Conservation (phyloP, 1,140 invertebrate genomes). For the Mactra quadrangularis region DNA sequence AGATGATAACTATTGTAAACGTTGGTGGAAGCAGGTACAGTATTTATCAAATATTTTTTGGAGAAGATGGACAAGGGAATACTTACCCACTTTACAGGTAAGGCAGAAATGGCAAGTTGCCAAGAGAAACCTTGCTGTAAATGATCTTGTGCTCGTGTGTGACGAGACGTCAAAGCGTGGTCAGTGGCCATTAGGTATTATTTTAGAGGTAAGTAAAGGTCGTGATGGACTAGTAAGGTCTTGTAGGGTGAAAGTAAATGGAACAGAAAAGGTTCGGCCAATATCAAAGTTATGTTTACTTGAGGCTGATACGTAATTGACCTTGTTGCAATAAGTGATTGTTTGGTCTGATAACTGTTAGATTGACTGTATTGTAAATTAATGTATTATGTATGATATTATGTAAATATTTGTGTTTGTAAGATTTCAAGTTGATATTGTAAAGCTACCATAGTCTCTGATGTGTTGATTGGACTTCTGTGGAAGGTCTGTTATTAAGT, state of each 20-base stretch:
- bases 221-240: constrained; percentile 27
- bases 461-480: too few relatives aligned
- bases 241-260: constrained; percentile 24
- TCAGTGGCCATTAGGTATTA: constrained; percentile 27
- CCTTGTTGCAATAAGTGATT: too few relatives aligned
- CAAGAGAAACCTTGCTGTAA: constrained; percentile 14
- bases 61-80: constrained; percentile 56
- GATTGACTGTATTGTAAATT: too few relatives aligned
- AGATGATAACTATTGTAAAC: constrained; percentile 46
- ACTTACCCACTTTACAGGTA: constrained; percentile 49
- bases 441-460: too few relatives aligned
- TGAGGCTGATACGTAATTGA: constrained; percentile 6
- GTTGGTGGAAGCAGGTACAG: constrained; percentile 53
- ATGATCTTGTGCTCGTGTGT: constrained; percentile 33
- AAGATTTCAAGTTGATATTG: too few relatives aligned
- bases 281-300: constrained; percentile 15
- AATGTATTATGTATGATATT: too few relatives aligned
- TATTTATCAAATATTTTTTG: constrained; percentile 60
- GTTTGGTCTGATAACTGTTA: too few relatives aligned
- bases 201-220: constrained; percentile 29
- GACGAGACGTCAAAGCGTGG: constrained; percentile 8
- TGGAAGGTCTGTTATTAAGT: too few relatives aligned
- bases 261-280: not conserved
- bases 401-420: too few relatives aligned
- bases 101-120: constrained; percentile 49